These are phyloP conservation scores for Schlechtendalia chinensis DNA, from an alignment of 1,140 invertebrate species.

Conservation along the genomic window DNA sequence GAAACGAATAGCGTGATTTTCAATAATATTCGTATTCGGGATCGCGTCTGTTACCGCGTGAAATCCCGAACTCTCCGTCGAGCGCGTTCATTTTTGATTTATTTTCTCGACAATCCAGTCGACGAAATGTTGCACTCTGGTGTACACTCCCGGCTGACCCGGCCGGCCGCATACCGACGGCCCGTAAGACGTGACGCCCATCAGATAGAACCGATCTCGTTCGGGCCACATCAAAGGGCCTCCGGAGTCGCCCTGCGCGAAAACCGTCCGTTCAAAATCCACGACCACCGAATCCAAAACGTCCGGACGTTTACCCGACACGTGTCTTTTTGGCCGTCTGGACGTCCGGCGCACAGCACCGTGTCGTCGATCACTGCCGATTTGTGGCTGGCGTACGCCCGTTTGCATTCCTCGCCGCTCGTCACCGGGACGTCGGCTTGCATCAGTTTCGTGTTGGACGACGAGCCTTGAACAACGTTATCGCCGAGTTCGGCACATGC, in stretches of 20 bases:
- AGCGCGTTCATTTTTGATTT: no score
- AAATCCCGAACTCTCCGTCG: no score
- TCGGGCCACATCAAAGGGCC: conserved; percentile 26
- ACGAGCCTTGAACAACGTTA: no score
- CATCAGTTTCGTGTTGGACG: neutral
- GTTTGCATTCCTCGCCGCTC: conserved; percentile 58
- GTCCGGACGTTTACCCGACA: neutral
- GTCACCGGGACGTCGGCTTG: neutral
- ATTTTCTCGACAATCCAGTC: conserved; percentile 61
- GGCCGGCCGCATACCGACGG: conserved; percentile 68
- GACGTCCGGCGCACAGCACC: conserved; percentile 66
- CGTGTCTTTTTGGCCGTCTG: conserved; percentile 63
- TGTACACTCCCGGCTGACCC: conserved; percentile 76
- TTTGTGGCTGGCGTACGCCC: conserved; percentile 59
- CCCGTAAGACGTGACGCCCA: conserved; percentile 75
- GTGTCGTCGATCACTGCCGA: conserved; percentile 23
- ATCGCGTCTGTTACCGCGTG: no score
- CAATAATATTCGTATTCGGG: no score
- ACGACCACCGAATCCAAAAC: neutral
- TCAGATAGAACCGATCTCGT: conserved; percentile 57
- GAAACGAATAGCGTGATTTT: no score
- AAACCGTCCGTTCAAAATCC: neutral
- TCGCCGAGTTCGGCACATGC: no score
- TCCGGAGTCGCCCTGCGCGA: conserved; percentile 47
- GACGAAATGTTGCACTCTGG: conserved; percentile 66